Conservation (phyloP, 2,888 invertebrate species). For the Phytoseiulus persimilis region DNA sequence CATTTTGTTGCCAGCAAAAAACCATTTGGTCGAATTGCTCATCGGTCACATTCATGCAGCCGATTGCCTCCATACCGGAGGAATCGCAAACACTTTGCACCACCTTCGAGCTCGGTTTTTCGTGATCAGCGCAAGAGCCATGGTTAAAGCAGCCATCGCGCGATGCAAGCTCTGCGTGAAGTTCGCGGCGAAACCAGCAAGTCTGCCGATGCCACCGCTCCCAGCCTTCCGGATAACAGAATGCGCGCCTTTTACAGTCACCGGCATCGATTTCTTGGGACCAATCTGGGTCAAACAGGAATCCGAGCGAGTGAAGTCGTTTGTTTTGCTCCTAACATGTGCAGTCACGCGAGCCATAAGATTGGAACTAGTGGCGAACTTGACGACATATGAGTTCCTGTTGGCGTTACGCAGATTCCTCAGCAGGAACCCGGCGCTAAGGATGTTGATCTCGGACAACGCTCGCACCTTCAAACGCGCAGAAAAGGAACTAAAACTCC, state of each 20-base stretch:
- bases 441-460: constrained; percentile 49
- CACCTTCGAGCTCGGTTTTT: neutral
- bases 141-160: neutral
- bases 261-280: constrained; percentile 50
- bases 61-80: too few relatives aligned
- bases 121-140: neutral
- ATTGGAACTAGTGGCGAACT: constrained; percentile 48
- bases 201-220: constrained; percentile 9
- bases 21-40: too few relatives aligned
- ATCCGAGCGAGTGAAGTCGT: constrained; percentile 42
- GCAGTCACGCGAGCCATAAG: constrained; percentile 50
- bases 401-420: constrained; percentile 48
- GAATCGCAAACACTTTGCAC: too few relatives aligned
- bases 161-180: constrained; percentile 37
- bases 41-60: too few relatives aligned
- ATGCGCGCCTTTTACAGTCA: constrained; percentile 44
- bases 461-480: constrained; percentile 50
- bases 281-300: constrained; percentile 44
- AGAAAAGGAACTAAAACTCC: constrained; percentile 45
- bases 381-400: constrained; percentile 48
- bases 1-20: too few relatives aligned
- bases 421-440: constrained; percentile 47
- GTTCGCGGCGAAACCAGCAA: neutral
- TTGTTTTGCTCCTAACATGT: constrained; percentile 50
- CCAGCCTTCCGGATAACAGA: constrained; percentile 14